Base-by-base conservation (phyloP, 37 sponge, comb jelly and placozoan genomes). In the Oscarella lobularis region DNA sequence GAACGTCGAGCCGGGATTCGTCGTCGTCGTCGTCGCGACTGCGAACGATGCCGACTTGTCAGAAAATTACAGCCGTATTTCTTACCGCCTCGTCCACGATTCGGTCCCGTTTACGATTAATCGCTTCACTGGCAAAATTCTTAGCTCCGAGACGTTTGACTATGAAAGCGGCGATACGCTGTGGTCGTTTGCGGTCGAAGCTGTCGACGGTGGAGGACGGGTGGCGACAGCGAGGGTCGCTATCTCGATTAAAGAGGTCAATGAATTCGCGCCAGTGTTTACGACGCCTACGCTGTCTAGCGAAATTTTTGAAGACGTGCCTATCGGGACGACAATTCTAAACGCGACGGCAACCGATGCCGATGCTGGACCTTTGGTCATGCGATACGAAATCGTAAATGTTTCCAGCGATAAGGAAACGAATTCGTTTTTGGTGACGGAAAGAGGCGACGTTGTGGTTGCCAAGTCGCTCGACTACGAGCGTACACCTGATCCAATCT, bases 111-210 rank as follows among this genome's bases (percentile, higher is more conserved):
- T 48, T 20, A 20, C 60, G 20, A 48, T 48, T 20, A 20, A 48
- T 48, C 60, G 14, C 9, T 48, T 48, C 9, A 27, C 60, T 9
- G 60, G 60, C 9, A 20, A 27, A 9, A 20, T 87, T 4, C 80
- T 66, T 1, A 87, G 83, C 35, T 40, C 40, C 3, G 74, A 74
- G 2, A 6, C 73, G 9, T 80, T 87, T 74, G 88, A 87, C 66
- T 76, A 54, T 9, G 88, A 87, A 36, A 27, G n/a, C 6, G 78
- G 78, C 1, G 29, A 27, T 30, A 1, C 1, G n/a, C 5, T 0
- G 33, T 78, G 40, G 39, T 33, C 6, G 31, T 32, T 78, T 33
- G 37, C 35, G n/a, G 34, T 78, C 3, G 9, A 31, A 67, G 78
- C 78, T 31, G 40, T 3, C 37, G 81, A 87, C 81, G 81, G 77